These are phyloP conservation scores for Ginglymostoma cirratum DNA, from an alignment of 2,113 vertebrate species.

Conservation along the genomic window DNA sequence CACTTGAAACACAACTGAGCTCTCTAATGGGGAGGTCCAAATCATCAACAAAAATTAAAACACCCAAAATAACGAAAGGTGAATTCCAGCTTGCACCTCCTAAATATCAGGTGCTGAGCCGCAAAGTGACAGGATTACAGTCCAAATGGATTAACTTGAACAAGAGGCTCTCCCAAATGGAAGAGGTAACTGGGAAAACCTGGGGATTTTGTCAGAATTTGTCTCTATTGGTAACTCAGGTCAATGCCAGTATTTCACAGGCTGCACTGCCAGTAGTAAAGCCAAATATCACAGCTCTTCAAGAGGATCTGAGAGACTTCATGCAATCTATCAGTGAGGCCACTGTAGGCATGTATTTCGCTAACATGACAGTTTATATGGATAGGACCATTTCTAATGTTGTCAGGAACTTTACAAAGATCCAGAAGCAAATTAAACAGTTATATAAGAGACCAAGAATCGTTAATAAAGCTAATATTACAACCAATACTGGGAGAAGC, in stretches of 20 bases:
- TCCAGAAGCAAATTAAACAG: conserved; percentile 56
- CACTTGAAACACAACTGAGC: conserved; percentile 56
- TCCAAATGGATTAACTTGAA: conserved; percentile 56
- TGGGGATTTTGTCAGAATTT: conserved; percentile 49
- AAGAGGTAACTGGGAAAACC: conserved; percentile 54
- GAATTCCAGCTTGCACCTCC: conserved; percentile 42
- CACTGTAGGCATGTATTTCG: conserved; percentile 51
- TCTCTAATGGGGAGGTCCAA: conserved; percentile 49
- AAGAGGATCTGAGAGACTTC: conserved; percentile 53
- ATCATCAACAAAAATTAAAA: conserved; percentile 45
- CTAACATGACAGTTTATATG: conserved; percentile 57
- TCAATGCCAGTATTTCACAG: conserved; percentile 50
- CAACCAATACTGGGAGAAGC: conserved; percentile 47
- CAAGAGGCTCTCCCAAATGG: conserved; percentile 52
- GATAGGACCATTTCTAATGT: conserved; percentile 42
- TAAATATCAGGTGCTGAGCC: conserved; percentile 40
- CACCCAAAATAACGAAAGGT: conserved; percentile 39
- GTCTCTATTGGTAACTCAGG: conserved; percentile 45
- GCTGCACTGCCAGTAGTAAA: conserved; percentile 46
- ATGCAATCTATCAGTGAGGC: conserved; percentile 53
- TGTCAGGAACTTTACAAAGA: conserved; percentile 48
- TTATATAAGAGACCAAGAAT: conserved; percentile 49
- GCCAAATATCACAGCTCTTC: conserved; percentile 50
- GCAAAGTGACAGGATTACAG: conserved; percentile 59
- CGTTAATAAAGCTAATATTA: conserved; percentile 47